Conservation (phyloP, 1,140 invertebrate genomes). For the Cotesia vestalis region DNA sequence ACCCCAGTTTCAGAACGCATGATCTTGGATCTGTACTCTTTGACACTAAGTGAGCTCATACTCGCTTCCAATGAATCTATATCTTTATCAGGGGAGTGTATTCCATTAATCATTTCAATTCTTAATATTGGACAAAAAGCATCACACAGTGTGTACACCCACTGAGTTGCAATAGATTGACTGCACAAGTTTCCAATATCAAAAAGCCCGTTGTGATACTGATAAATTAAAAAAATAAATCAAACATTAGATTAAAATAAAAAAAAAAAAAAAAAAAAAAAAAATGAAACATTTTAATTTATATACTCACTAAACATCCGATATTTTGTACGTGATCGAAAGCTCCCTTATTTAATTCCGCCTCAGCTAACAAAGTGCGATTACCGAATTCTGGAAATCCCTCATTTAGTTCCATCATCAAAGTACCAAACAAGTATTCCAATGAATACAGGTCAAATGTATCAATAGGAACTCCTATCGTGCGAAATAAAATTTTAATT, state of each 20-base stretch:
- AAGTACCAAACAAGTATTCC: constrained; percentile 22
- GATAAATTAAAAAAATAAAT: background rate
- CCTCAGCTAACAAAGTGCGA: background rate
- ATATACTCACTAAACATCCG: constrained; percentile 8
- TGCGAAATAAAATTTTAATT: constrained; percentile 4
- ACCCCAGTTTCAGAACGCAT: background rate
- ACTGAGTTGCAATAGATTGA: constrained; percentile 64
- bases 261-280: too few relatives aligned
- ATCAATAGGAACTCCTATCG: background rate
- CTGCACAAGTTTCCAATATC: constrained; percentile 63
- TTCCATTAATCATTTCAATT: constrained; percentile 59
- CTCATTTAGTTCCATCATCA: background rate
- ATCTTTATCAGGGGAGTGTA: constrained; percentile 60
- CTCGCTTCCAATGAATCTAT: background rate
- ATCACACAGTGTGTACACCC: constrained; percentile 69
- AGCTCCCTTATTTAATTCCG: background rate
- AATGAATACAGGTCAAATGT: constrained; percentile 26
- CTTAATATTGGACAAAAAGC: constrained; percentile 63
- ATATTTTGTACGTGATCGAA: constrained; percentile 2
- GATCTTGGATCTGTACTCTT: background rate
- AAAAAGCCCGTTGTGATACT: constrained; percentile 66
- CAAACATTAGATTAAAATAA: too few relatives aligned
- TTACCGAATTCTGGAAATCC: background rate
- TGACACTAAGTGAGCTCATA: background rate
- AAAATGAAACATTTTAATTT: constrained; percentile 1